phyloP scores from a whole-genome alignment of 2,888 invertebrate species.

The Torymus aiolomorphi region DNA sequence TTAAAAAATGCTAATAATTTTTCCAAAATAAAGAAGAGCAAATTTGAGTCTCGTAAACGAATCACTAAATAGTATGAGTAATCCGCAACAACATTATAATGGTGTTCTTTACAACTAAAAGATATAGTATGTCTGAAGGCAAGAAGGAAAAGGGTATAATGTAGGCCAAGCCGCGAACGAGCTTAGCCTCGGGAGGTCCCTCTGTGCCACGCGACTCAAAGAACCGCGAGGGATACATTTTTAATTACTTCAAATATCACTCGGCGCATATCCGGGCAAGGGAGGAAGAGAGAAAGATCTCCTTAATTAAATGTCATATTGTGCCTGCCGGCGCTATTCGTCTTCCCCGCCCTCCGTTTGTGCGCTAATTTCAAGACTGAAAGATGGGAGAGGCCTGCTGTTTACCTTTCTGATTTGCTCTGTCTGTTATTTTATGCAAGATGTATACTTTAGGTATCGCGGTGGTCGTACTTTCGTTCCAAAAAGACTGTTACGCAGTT shows the following conservation, averaged over 20 bases:
- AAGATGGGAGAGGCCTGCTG: background rate
- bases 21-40: no score
- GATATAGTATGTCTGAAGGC: no score
- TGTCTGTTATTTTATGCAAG: conserved; percentile 2
- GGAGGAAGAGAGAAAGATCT: conserved; percentile 60
- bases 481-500: no score
- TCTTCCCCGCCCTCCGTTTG: background rate
- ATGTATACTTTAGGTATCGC: no score
- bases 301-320: conserved; percentile 75
- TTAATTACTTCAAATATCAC: conserved; percentile 75
- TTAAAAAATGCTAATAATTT: no score
- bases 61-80: no score
- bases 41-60: no score
- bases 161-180: conserved; percentile 39
- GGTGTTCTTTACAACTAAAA: no score
- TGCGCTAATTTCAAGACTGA: conserved; percentile 26
- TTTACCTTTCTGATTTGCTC: conserved; percentile 29
- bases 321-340: conserved; percentile 62
- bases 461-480: no score
- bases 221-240: conserved; percentile 75
- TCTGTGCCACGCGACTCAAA: conserved; percentile 71
- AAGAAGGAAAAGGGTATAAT: background rate
- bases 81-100: no score
- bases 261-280: conserved; percentile 60
- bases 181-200: conserved; percentile 71